These are phyloP conservation scores for Phragmatobia fuliginosa DNA, from an alignment of 2,888 invertebrate species.

Conservation along the genomic window DNA sequence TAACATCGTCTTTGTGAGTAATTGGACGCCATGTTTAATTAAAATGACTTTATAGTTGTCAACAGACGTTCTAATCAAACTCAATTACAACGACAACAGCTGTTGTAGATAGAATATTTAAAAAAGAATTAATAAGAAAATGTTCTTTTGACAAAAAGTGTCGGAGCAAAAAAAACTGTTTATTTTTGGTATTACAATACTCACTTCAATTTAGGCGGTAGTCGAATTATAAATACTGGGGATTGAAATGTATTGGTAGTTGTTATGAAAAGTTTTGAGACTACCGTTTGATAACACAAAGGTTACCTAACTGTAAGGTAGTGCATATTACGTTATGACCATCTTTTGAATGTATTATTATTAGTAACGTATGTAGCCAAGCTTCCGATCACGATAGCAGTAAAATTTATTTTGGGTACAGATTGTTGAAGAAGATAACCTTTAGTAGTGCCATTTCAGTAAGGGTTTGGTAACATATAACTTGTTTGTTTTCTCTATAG, in stretches of 20 bases:
- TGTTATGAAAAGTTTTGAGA: neutral
- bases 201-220: too few species aligned
- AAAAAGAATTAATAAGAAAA: neutral
- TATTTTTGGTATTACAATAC: too few species aligned
- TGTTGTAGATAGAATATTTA: neutral
- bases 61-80: slow-evolving; percentile 3
- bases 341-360: neutral
- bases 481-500: neutral
- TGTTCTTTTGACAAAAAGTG: neutral
- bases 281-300: neutral
- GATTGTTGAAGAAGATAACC: neutral
- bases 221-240: neutral
- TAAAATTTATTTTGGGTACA: neutral
- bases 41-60: neutral
- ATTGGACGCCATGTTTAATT: neutral
- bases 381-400: neutral
- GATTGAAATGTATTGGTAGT: neutral
- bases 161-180: too few species aligned
- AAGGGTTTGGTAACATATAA: neutral
- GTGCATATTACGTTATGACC: neutral
- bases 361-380: neutral
- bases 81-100: neutral
- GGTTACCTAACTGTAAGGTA: neutral
- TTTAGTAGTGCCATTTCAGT: neutral
- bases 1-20: neutral